These are phyloP conservation scores for Lytechinus variegatus DNA, from an alignment of 35 echinoderm and acorn worm species.

Conservation along the genomic window DNA sequence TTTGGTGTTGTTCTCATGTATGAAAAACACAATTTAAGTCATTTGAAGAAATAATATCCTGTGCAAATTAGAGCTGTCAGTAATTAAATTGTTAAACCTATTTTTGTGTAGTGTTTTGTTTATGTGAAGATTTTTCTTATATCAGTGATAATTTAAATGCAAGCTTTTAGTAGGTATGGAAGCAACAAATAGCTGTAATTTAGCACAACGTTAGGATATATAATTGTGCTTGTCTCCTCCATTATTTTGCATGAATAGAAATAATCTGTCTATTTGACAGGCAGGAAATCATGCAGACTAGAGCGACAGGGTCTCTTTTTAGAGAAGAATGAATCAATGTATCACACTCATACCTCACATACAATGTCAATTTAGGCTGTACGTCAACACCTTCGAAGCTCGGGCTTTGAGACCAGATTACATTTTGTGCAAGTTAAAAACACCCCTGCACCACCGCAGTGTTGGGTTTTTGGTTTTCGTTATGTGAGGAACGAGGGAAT, in stretches of 20 bases:
- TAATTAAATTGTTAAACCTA: not conserved
- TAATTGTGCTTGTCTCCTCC: not conserved
- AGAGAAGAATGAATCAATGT: not conserved
- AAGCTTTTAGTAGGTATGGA: not conserved
- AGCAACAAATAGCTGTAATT: not conserved
- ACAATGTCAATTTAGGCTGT: not conserved
- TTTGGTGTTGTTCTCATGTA: too few species aligned
- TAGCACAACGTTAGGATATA: not conserved
- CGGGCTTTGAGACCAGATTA: not conserved
- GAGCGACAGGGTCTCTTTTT: not conserved
- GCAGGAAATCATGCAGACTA: not conserved
- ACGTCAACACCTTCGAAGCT: not conserved
- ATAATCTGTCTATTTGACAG: not conserved
- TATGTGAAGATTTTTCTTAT: not conserved
- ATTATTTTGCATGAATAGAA: not conserved
- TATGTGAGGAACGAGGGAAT: not conserved
- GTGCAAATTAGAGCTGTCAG: not conserved
- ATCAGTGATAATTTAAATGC: not conserved
- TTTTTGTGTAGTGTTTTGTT: not conserved
- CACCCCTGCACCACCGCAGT: not conserved
- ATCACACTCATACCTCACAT: not conserved
- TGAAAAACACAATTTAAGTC: too few species aligned
- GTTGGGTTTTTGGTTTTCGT: not conserved
- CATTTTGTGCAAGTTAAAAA: conserved; percentile 5
- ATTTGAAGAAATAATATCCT: not conserved